Conservation (phyloP, 2,797 vertebrate species). For the Pygocentrus nattereri region DNA sequence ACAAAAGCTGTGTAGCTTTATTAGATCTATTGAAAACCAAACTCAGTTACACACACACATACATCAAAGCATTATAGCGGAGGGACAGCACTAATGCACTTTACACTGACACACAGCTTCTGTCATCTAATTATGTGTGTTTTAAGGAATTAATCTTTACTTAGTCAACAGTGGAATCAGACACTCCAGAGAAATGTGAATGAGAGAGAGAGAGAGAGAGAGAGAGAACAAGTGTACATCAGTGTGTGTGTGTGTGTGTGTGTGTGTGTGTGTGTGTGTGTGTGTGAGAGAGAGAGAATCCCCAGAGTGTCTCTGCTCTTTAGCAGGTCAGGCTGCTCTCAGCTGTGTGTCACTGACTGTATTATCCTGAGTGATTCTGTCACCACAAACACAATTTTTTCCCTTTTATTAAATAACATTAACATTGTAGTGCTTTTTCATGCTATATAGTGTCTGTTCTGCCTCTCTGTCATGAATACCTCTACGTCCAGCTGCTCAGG, state of each 20-base stretch:
- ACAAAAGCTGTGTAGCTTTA: slow-evolving; percentile 22
- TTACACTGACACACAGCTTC: slow-evolving; percentile 41
- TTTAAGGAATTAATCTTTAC: slow-evolving; percentile 54
- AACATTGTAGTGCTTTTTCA: background rate
- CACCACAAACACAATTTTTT: background rate
- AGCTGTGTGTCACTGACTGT: slow-evolving; percentile 19
- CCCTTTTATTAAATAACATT: background rate
- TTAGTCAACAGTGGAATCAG: slow-evolving; percentile 31
- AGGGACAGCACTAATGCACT: slow-evolving; percentile 38
- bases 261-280: background rate
- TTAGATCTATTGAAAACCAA: slow-evolving; percentile 41
- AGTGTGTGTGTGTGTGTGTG: background rate
- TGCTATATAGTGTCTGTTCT: background rate
- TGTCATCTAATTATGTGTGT: slow-evolving; percentile 47
- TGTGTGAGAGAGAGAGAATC: slow-evolving; percentile 29
- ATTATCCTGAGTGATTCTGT: background rate
- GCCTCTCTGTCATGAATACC: background rate
- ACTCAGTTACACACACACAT: slow-evolving; percentile 49
- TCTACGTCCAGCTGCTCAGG: too few species aligned
- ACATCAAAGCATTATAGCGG: slow-evolving; percentile 36
- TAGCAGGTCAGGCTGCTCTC: slow-evolving; percentile 22
- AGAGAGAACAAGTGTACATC: background rate
- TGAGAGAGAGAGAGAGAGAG: background rate
- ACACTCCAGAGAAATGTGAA: background rate
- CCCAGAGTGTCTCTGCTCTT: slow-evolving; percentile 17